Conservation (phyloP, 2,888 invertebrate genomes). For the Molanna angustata region DNA sequence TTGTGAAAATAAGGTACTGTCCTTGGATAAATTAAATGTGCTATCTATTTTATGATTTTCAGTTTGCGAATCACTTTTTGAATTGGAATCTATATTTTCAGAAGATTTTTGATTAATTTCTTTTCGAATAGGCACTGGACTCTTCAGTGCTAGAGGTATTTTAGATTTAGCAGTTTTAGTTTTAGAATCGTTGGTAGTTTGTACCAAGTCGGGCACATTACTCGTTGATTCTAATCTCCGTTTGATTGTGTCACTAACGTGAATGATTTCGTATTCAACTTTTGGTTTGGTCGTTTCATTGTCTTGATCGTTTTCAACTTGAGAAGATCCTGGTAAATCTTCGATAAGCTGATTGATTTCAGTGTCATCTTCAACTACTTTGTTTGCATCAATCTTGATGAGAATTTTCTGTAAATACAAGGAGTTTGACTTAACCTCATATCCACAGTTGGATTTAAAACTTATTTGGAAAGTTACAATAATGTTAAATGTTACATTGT, state of each 20-base stretch:
- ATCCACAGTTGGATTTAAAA: too few species aligned
- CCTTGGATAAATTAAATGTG: slow-evolving; percentile 63
- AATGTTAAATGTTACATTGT: too few species aligned
- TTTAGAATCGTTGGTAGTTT: slow-evolving; percentile 39
- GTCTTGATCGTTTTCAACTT: background rate
- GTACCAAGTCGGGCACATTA: slow-evolving; percentile 44
- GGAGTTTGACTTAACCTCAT: slow-evolving; percentile 16
- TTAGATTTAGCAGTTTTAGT: slow-evolving; percentile 44
- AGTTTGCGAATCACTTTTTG: slow-evolving; percentile 16
- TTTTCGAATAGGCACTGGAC: slow-evolving; percentile 46
- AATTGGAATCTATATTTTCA: background rate
- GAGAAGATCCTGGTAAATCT: slow-evolving; percentile 11
- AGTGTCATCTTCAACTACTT: slow-evolving; percentile 7
- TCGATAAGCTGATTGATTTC: slow-evolving; percentile 15
- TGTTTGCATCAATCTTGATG: slow-evolving; percentile 12
- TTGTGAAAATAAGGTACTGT: slow-evolving; percentile 67
- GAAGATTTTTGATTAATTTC: slow-evolving; percentile 30
- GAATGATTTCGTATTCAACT: slow-evolving; percentile 56
- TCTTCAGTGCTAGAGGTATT: slow-evolving; percentile 48
- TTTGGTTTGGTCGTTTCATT: slow-evolving; percentile 31
- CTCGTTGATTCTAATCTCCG: slow-evolving; percentile 54
- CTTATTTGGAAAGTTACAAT: too few species aligned
- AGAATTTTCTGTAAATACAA: slow-evolving; percentile 24
- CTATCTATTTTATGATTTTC: slow-evolving; percentile 51
- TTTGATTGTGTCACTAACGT: slow-evolving; percentile 62